Conservation (phyloP, 1,140 invertebrate species). For the Aphaenogaster rudis region DNA sequence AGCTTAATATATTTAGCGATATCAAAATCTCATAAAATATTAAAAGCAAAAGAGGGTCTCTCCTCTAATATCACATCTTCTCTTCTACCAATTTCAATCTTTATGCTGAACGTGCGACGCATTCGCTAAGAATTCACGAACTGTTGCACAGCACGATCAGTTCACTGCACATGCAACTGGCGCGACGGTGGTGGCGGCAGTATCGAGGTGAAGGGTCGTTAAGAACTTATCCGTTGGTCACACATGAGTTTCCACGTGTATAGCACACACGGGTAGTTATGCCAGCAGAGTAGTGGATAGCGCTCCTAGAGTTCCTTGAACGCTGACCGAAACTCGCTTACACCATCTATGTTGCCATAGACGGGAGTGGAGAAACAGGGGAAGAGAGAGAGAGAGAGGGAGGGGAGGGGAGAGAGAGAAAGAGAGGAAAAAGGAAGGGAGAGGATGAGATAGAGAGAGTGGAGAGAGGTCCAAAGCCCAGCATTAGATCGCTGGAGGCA, state of each 20-base stretch:
- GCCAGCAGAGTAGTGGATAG: slow-evolving; percentile 7
- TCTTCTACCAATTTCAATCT: slow-evolving; percentile 3
- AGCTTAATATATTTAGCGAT: slow-evolving; percentile 3
- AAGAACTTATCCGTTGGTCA: slow-evolving; percentile 60
- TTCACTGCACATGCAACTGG: slow-evolving; percentile 47
- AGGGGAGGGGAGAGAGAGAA: neutral
- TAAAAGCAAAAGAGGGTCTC: neutral
- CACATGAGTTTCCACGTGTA: slow-evolving; percentile 46
- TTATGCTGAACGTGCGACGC: neutral
- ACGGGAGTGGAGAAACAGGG: neutral
- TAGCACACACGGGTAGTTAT: neutral
- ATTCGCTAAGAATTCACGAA: slow-evolving; percentile 32
- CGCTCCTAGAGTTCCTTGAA: slow-evolving; percentile 56
- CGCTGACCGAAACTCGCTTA: slow-evolving; percentile 61
- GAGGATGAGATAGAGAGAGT: neutral
- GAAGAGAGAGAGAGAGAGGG: neutral
- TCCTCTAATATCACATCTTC: neutral
- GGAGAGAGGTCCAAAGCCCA: slow-evolving; percentile 25
- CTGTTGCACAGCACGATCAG: slow-evolving; percentile 42
- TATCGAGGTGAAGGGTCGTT: slow-evolving; percentile 57
- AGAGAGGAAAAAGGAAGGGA: neutral
- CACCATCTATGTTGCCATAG: slow-evolving; percentile 19
- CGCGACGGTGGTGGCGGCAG: slow-evolving; percentile 3
- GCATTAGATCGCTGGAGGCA: slow-evolving; percentile 44
- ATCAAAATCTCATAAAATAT: neutral